Percentiles rank a stretch among this genome's conserved stretches.
These are phyloP conservation scores for Malthinus flaveolus DNA, from an alignment of 2,888 invertebrate genomes.

Conservation along the genomic window DNA sequence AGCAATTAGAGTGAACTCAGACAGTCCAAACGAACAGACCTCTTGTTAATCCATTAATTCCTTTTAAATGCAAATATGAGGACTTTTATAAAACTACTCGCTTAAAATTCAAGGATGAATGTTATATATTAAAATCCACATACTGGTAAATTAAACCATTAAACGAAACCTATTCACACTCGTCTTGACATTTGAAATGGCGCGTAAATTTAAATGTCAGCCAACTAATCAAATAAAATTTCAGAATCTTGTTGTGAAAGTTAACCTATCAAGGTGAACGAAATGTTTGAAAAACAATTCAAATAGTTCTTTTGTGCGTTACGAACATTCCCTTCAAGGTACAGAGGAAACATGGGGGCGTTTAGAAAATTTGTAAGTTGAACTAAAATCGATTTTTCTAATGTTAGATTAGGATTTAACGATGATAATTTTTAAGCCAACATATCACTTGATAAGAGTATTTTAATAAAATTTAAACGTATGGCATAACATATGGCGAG, in stretches of 20 bases:
- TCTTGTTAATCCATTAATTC: too few relatives aligned
- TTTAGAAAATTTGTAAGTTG: constrained; percentile 15
- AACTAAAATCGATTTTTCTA: background rate
- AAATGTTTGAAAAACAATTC: constrained; percentile 6
- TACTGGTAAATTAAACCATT: too few relatives aligned
- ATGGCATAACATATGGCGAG: background rate
- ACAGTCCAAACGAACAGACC: too few relatives aligned
- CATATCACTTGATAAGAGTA: background rate
- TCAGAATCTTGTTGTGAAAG: constrained; percentile 19
- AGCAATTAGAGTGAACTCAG: too few relatives aligned
- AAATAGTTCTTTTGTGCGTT: background rate
- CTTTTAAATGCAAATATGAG: too few relatives aligned
- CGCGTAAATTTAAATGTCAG: constrained; percentile 11
- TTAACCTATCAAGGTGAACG: constrained; percentile 21
- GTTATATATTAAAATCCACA: too few relatives aligned
- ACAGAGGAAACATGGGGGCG: constrained; percentile 19
- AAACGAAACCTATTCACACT: too few relatives aligned
- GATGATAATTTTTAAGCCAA: constrained; percentile 2
- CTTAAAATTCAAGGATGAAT: too few relatives aligned
- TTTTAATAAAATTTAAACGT: background rate
- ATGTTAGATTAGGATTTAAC: background rate
- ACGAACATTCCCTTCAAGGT: background rate
- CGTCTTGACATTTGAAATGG: too few relatives aligned
- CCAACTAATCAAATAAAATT: background rate
- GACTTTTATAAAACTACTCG: too few relatives aligned